Conservation (phyloP, 2,888 invertebrate species). For the Erebia palarica region DNA sequence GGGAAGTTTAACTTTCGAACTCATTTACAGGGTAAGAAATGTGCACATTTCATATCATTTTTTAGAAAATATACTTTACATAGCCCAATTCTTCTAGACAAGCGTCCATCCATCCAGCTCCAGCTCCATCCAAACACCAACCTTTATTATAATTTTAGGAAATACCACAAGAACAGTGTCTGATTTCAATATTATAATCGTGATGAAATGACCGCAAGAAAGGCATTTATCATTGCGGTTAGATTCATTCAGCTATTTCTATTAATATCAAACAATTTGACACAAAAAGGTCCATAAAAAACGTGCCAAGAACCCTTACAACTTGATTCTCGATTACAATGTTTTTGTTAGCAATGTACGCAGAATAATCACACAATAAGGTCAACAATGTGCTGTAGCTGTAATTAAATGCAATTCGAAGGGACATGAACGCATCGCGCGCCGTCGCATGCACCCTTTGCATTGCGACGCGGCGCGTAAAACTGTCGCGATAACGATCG, state of each 20-base stretch:
- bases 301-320: slow-evolving; percentile 4
- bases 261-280: neutral
- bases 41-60: too few relatives aligned
- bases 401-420: slow-evolving; percentile 42
- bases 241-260: neutral
- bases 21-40: too few relatives aligned
- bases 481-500: slow-evolving; percentile 77
- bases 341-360: slow-evolving; percentile 15
- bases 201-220: neutral
- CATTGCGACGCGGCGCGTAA: slow-evolving; percentile 69
- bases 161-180: neutral
- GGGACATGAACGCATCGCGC: slow-evolving; percentile 42
- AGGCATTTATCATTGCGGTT: neutral
- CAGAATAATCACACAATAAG: slow-evolving; percentile 11
- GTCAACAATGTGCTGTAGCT: slow-evolving; percentile 26
- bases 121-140: too few relatives aligned
- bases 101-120: too few relatives aligned
- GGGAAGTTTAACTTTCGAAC: too few relatives aligned
- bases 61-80: too few relatives aligned
- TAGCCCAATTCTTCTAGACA: too few relatives aligned
- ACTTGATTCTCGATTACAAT: slow-evolving; percentile 16
- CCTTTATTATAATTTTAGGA: too few relatives aligned
- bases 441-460: slow-evolving; percentile 45
- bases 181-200: neutral
- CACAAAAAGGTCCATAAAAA: slow-evolving; percentile 2